Base-by-base conservation (phyloP, 2,888 invertebrate genomes). In the Kuschelorhynchus macadamiae region DNA sequence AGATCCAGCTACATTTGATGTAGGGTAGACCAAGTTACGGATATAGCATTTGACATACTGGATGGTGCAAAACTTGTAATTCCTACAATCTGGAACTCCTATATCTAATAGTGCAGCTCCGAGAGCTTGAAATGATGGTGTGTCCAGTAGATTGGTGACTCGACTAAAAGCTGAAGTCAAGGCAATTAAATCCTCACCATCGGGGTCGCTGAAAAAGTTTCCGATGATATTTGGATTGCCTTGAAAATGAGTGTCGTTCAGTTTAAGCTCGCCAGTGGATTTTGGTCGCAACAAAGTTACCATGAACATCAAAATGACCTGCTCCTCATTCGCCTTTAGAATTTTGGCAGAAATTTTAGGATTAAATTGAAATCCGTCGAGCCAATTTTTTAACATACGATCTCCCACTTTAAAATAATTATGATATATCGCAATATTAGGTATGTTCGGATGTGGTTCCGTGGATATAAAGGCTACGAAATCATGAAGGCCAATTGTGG, bases 181-280 rank as follows among this genome's bases (percentile, higher is more conserved):
- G 0, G 68, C 67, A 1, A 66, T 32, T 25, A 66, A 81, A 47
- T 77, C 76, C 4, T 50, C 81, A 16, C 72, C 67, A 0, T 73
- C 70, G 0, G 80, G 75, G 20, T 89, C 85, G 0, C 83, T 78
- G 33, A 92, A 85, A 77, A 91, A 92, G 76, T 91, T 90, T 0
- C 90, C 85, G 72, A 52, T 12, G 8, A 71, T 80, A 8, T 64
- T 71, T 0, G 79, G 80, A 42, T 80, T 72, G 20, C 72, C 69
- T 7, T 71, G 42, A 0, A 88, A 88, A 77, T 89, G 81, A 1
- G 79, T 78, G 14, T 85, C 85, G 44, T 83, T 83, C 16, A 91
- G 80, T 46, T 82, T 72, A 1, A 87, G 11, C 21, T 80, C 74
- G 0, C 86, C 86, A n/a, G 72, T 64, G 11, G 85, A 86, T 64